Base-by-base conservation (phyloP, 2,888 invertebrate genomes). In the Megastigmus dorsalis region DNA sequence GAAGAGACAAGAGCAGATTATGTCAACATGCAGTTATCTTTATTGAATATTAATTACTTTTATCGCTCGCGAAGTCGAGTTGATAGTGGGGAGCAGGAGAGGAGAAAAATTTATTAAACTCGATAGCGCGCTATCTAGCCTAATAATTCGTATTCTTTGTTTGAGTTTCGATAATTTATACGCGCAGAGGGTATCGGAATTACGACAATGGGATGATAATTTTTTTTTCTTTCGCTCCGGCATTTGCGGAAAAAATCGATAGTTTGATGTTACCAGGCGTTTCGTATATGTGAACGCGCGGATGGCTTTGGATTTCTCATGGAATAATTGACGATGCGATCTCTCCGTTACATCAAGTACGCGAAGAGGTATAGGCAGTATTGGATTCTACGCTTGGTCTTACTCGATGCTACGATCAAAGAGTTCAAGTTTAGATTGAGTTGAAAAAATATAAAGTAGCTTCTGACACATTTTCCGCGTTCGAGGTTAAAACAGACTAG, bases 41-140 rank as follows among this genome's bases (percentile, higher is more conserved):
- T 62, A 70, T 67, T 62, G 66, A 75, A 70, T 71, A 67, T 75
- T 75, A 75, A 71, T 71, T 75, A 71, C 55, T 18, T 62, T 71
- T 75, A 71, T 75, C 71, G 60, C 15, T n/a, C n/a, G n/a, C n/a
- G n/a, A n/a, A 23, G 28, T 48, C 30, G 48, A 62, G 55, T 67
- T 55, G 54, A 66, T 75, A 67, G 60, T 36, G 20, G 48, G n/a
- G 20, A 66, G 13, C 2, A 30, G 7, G n/a, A 55, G 57, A 60
- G n/a, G n/a, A 43, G 28, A 60, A 68, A 68, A 63, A 69, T 69
- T 70, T 71, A 75, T 67, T 18, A 41, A 55, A 62, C 18, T 36
- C 48, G 45, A 66, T 68, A 74, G 68, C 18, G 33, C 30, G 28
- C 18, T 36, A 33, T 45, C 43, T 6, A 3, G 10, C 45, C n/a